Conservation (phyloP, 2,113 vertebrate genomes). For the Chinchilla lanigera region DNA sequence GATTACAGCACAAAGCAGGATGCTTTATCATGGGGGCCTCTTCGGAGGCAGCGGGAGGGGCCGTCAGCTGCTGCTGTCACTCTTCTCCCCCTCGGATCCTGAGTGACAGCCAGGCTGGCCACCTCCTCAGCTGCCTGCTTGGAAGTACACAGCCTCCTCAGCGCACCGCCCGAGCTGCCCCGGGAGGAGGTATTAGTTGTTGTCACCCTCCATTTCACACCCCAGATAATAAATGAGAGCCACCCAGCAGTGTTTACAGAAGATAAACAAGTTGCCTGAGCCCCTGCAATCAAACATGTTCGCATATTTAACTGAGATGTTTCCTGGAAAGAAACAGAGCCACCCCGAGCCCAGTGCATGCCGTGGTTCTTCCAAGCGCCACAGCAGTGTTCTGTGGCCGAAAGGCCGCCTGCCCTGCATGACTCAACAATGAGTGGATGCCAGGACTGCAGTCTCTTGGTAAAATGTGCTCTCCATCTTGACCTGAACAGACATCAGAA, state of each 20-base stretch:
- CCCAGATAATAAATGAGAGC: slow-evolving; percentile 88
- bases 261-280: slow-evolving; percentile 85
- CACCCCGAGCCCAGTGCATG: slow-evolving; percentile 29
- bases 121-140: slow-evolving; percentile 81
- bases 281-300: slow-evolving; percentile 83
- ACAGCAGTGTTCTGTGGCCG: not conserved
- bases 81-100: slow-evolving; percentile 61
- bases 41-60: slow-evolving; percentile 79
- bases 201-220: slow-evolving; percentile 92
- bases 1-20: slow-evolving; percentile 86
- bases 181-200: slow-evolving; percentile 88
- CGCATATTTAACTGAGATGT: slow-evolving; percentile 80
- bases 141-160: slow-evolving; percentile 82
- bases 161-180: slow-evolving; percentile 81
- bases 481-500: rapidly evolving
- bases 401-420: rapidly evolving
- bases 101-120: slow-evolving; percentile 87
- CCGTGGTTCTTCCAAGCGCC: not conserved
- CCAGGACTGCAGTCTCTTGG: rapidly evolving
- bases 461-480: rapidly evolving
- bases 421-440: not conserved
- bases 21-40: slow-evolving; percentile 85
- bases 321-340: slow-evolving; percentile 24
- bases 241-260: slow-evolving; percentile 87
- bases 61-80: slow-evolving; percentile 81